A percentile compares a stretch with the other conserved stretches of the same genome.
These are phyloP conservation scores for Aphidius ervi DNA, from an alignment of 1,140 invertebrate species.

Conservation along the genomic window DNA sequence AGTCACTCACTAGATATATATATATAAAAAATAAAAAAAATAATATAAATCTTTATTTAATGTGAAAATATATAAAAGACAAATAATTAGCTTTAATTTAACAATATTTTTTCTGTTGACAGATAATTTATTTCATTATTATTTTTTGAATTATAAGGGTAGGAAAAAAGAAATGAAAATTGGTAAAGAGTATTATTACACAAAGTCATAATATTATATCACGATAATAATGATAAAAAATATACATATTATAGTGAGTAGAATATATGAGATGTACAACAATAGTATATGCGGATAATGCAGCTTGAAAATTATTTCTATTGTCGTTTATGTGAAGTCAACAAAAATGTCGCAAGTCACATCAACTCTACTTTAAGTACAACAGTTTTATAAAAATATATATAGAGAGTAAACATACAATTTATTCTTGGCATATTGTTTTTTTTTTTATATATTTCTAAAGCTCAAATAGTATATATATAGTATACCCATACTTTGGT, in stretches of 20 bases:
- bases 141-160: too few relatives aligned
- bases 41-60: neutral
- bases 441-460: slow-evolving; percentile 1
- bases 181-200: too few relatives aligned
- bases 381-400: slow-evolving; percentile 29
- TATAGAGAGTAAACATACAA: slow-evolving; percentile 7
- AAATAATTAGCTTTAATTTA: too few relatives aligned
- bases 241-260: neutral
- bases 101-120: too few relatives aligned
- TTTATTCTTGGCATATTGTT: slow-evolving; percentile 14
- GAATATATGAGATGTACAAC: slow-evolving; percentile 11
- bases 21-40: neutral
- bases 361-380: slow-evolving; percentile 32
- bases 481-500: neutral
- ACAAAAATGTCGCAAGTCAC: slow-evolving; percentile 27
- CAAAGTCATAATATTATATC: too few relatives aligned
- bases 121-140: too few relatives aligned
- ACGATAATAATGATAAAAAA: neutral
- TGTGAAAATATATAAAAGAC: too few relatives aligned
- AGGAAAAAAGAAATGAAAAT: too few relatives aligned
- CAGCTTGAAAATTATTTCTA: slow-evolving; percentile 15
- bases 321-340: slow-evolving; percentile 17
- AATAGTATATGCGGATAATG: neutral
- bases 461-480: neutral
- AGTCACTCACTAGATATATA: slow-evolving; percentile 14